A percentile compares a stretch with the other conserved stretches of the same genome.
phyloP scores from a whole-genome alignment of 2,797 vertebrate species.

The Poeciliopsis infans region DNA sequence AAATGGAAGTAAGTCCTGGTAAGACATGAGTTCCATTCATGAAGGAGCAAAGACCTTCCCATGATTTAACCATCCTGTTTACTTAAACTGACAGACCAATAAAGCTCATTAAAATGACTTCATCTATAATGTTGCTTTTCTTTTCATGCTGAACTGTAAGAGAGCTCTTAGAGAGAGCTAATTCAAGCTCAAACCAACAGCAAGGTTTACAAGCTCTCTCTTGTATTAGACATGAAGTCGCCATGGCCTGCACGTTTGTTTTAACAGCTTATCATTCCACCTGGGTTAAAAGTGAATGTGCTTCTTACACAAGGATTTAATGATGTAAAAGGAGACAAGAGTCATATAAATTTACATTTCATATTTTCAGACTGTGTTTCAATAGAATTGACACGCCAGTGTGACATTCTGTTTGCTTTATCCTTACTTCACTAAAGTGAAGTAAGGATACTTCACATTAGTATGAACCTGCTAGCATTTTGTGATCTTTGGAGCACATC shows the following conservation, averaged over 20 bases:
- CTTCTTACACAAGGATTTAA: not conserved
- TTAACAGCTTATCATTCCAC: not conserved
- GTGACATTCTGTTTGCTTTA: not conserved
- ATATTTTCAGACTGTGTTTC: not conserved
- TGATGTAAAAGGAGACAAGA: not conserved
- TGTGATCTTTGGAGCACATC: not conserved
- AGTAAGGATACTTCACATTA: not conserved
- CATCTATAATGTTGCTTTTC: not conserved
- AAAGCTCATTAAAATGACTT: not conserved
- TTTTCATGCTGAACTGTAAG: not conserved
- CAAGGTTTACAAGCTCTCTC: too few relatives aligned
- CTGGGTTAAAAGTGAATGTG: not conserved
- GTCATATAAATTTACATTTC: not conserved
- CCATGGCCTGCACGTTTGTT: not conserved
- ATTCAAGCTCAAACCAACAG: too few relatives aligned
- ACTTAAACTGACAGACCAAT: not conserved
- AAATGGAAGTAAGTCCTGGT: not conserved
- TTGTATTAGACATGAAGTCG: too few relatives aligned
- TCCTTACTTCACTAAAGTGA: not conserved
- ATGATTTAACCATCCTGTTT: not conserved
- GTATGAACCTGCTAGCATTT: not conserved
- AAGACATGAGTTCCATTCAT: not conserved
- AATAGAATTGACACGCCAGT: not conserved
- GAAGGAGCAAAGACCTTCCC: not conserved
- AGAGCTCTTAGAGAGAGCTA: too few relatives aligned